Evolutionary conservation across 2,797 vertebrate species (phyloP).

Genomic region (Rhabdomys pumilio): DNA sequence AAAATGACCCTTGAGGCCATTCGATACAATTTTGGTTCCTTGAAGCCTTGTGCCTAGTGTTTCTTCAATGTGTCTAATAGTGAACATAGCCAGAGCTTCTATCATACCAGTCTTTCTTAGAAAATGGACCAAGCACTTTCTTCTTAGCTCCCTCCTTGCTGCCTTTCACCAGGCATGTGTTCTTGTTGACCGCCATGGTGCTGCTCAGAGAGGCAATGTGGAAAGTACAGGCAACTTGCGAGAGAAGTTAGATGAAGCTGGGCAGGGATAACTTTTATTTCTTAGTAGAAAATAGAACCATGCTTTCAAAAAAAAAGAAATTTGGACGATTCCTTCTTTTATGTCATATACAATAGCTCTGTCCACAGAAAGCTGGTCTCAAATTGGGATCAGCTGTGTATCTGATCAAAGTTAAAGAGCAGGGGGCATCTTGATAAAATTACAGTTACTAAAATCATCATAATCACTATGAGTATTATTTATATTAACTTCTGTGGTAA

Average conservation of each 20-base stretch:
- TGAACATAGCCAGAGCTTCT: neutral
- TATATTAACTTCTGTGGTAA: neutral
- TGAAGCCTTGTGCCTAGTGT: neutral
- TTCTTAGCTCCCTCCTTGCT: neutral
- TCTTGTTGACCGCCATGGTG: neutral
- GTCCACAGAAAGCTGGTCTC: neutral
- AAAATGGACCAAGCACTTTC: neutral
- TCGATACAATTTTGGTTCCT: neutral
- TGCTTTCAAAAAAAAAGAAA: neutral
- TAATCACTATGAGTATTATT: neutral
- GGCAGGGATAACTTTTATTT: neutral
- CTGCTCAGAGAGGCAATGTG: neutral
- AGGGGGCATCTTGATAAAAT: neutral
- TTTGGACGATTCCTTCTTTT: neutral
- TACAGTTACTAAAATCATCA: neutral
- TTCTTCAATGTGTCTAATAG: neutral
- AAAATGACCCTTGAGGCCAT: neutral
- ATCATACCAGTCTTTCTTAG: neutral
- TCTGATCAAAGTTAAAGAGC: constrained; percentile 10
- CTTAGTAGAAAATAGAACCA: neutral
- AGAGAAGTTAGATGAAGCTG: neutral
- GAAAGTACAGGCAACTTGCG: neutral
- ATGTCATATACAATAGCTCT: neutral
- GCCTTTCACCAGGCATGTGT: neutral
- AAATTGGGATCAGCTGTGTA: neutral